Base-by-base conservation (phyloP, 1,140 invertebrate genomes). In the Leptinotarsa texana region DNA sequence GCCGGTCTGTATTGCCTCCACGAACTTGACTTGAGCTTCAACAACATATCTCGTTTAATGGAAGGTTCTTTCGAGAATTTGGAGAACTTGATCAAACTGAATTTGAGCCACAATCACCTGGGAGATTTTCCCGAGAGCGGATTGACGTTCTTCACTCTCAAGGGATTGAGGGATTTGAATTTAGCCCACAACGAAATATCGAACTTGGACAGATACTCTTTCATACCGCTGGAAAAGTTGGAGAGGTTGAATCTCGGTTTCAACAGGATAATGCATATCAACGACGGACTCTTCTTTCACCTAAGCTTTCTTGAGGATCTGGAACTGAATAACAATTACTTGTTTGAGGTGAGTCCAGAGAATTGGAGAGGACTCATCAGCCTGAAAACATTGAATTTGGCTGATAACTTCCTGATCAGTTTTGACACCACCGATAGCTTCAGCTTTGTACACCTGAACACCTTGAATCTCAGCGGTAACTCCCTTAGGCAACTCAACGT, bases 31-130 rank as follows among this genome's bases (percentile, higher is more conserved):
- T 63, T 78, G 22, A 73, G 72, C 24, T 13, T 22, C n/a, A 78
- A 78, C 33, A 73, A 76, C 17, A 66, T 78, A 33, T 71, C 69
- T 33, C 70, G 68, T 33, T 69, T 78, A 27, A 66, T 33, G 13
- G 67, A 69, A 69, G 61, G 65, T 57, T 51, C 51, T 15, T 78
- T 78, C 21, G 24, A 24, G 1, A 75, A 69, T 33, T 66, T 78
- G 24, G 27, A 68, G 17, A 76, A 62, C 42, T 63, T 78, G 57
- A 48, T 24, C 22, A 70, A 63, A 57, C 65, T 78, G 42, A 63
- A 78, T 62, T 61, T 78, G 27, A 73, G 73, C 33, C 15, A 57
- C 15, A 78, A 78, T 33, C 15, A 6, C 13, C 21, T 73, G 27
- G n/a, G 21, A 22, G 5, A 48, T 21, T 33, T 72, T 18, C 27